Evolutionary conservation across 2,888 invertebrate genomes (phyloP).

Genomic region (Glaucopsyche alexis): DNA sequence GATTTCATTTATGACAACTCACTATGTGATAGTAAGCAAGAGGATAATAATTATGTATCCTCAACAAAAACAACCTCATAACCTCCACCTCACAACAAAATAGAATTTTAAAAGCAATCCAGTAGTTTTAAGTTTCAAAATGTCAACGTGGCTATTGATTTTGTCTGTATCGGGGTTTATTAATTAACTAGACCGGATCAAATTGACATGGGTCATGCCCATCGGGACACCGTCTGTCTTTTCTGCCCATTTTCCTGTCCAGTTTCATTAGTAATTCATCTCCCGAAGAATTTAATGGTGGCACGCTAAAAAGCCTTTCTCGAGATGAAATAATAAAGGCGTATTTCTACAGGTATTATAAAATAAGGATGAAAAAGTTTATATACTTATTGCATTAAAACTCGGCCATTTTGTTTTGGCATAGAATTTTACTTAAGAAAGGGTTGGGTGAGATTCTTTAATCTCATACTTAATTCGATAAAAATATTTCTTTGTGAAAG

Average conservation of each 20-base stretch:
- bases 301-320: neutral
- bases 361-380: neutral
- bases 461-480: neutral
- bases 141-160: neutral
- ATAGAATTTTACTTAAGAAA: neutral
- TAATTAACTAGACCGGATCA: slow-evolving; percentile 16
- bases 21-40: too few relatives aligned
- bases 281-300: neutral
- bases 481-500: neutral
- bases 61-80: neutral
- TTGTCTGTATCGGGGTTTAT: neutral
- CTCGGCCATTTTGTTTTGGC: neutral
- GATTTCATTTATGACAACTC: too few relatives aligned
- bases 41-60: too few relatives aligned
- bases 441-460: neutral
- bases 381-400: slow-evolving; percentile 1
- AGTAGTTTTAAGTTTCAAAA: neutral
- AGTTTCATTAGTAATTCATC: neutral
- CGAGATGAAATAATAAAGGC: neutral
- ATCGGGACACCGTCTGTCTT: neutral
- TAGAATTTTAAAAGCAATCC: neutral
- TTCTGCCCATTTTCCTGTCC: slow-evolving; percentile 5
- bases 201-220: slow-evolving; percentile 4
- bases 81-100: too few relatives aligned
- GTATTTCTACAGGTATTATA: neutral